Conservation (phyloP, 2,797 vertebrate species). For the Pterois miles region DNA sequence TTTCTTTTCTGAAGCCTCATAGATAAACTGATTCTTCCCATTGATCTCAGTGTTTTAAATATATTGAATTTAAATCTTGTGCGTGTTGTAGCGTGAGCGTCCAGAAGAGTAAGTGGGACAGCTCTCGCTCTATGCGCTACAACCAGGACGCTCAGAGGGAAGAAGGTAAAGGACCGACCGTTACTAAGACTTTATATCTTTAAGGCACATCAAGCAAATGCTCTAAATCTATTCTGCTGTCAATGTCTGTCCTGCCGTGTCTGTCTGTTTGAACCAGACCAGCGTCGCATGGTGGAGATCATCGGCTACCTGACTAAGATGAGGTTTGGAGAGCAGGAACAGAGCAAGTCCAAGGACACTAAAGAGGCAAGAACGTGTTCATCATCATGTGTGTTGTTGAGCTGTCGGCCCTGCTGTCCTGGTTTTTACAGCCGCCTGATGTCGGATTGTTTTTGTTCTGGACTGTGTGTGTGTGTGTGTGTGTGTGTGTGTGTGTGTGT, state of each 20-base stretch:
- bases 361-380: constrained; percentile 74
- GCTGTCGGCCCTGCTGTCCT: not conserved
- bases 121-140: constrained; percentile 91
- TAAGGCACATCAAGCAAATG: not conserved
- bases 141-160: constrained; percentile 98
- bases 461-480: constrained; percentile 10
- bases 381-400: not conserved
- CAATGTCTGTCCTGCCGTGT: not conserved
- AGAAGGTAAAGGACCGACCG: constrained; percentile 85
- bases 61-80: too few relatives aligned
- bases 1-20: too few relatives aligned
- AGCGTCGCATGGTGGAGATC: constrained; percentile 96
- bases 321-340: constrained; percentile 93
- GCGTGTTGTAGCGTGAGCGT: constrained; percentile 87
- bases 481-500: constrained; percentile 5
- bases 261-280: constrained; percentile 83
- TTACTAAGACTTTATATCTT: not conserved
- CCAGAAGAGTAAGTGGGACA: constrained; percentile 97
- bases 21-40: too few relatives aligned
- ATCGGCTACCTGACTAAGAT: constrained; percentile 93
- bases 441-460: constrained; percentile 25
- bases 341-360: constrained; percentile 88
- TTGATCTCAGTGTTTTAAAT: too few relatives aligned
- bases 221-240: not conserved
- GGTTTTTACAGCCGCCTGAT: constrained; percentile 41